Percentiles rank a stretch among this genome's conserved stretches.
Conservation (phyloP, 1,140 invertebrate species). For the Megalonaias nervosa region DNA sequence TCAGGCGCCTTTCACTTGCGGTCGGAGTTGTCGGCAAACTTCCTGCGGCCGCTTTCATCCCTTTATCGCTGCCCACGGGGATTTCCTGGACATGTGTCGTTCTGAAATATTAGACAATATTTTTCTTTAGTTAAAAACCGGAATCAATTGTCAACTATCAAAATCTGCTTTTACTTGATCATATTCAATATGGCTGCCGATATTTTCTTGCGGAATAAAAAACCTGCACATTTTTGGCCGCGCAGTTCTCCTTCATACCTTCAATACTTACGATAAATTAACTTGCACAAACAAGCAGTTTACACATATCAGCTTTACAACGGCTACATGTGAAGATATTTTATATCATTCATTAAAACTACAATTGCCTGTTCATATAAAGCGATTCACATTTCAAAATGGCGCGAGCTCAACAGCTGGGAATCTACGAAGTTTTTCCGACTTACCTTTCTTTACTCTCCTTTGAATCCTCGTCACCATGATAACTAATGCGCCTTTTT, state of each 20-base stretch:
- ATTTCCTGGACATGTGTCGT: not conserved
- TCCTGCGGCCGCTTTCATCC: constrained; percentile 25
- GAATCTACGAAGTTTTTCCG: constrained; percentile 5
- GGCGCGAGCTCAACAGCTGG: constrained; percentile 31
- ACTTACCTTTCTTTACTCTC: constrained; percentile 45
- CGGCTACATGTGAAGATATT: not conserved
- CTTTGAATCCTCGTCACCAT: constrained; percentile 40
- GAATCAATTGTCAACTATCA: no score
- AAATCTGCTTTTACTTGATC: no score
- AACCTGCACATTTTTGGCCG: not conserved
- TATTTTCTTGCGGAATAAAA: not conserved
- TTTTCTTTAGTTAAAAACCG: no score
- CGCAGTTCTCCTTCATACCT: not conserved
- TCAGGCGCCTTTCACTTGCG: not conserved
- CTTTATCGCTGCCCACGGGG: constrained; percentile 2
- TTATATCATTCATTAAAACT: not conserved
- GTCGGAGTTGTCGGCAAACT: constrained; percentile 6
- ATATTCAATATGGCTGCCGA: constrained; percentile 55
- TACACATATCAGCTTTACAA: constrained; percentile 1
- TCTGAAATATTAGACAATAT: constrained; percentile 3
- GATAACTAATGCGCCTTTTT: constrained; percentile 46
- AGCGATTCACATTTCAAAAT: constrained; percentile 36
- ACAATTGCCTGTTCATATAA: not conserved
- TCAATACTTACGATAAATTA: not conserved
- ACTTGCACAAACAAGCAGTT: not conserved